These are phyloP conservation scores for Abrostola triplasia DNA, from an alignment of 2,888 invertebrate species.

Conservation along the genomic window DNA sequence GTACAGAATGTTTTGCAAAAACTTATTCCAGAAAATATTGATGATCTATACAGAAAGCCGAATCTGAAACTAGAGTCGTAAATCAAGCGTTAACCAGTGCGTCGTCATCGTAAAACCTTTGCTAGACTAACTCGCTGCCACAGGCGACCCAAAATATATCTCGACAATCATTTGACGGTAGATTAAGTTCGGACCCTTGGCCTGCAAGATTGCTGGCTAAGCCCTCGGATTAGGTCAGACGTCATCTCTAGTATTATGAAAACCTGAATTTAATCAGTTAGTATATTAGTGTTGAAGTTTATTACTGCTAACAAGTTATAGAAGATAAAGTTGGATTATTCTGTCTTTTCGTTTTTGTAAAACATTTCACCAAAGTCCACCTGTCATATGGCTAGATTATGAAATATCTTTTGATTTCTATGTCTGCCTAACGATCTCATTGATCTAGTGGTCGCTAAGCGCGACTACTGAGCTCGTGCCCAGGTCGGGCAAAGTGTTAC, in stretches of 20 bases:
- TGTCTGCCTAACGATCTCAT: too few species aligned
- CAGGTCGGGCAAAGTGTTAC: too few species aligned
- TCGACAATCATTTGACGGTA: slow-evolving; percentile 55
- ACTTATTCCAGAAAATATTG: too few species aligned
- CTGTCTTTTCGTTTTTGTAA: too few species aligned
- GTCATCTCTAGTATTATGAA: slow-evolving; percentile 23
- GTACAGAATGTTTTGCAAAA: too few species aligned
- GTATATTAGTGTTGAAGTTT: slow-evolving; percentile 6
- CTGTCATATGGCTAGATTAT: too few species aligned
- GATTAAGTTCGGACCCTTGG: slow-evolving; percentile 49
- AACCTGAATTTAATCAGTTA: slow-evolving; percentile 21
- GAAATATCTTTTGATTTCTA: too few species aligned
- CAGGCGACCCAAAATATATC: slow-evolving; percentile 31
- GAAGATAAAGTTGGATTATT: too few species aligned
- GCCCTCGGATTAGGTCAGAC: slow-evolving; percentile 28
- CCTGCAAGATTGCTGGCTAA: slow-evolving; percentile 47
- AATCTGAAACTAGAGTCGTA: neutral
- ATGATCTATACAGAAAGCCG: too few species aligned
- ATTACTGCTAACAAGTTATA: neutral
- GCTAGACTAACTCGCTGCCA: slow-evolving; percentile 17
- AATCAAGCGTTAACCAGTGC: neutral
- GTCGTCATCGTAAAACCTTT: neutral
- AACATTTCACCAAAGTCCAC: too few species aligned
- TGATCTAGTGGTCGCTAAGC: too few species aligned
- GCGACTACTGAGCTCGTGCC: too few species aligned